Conservation (phyloP, 2,888 invertebrate species). For the Oithona nana region DNA sequence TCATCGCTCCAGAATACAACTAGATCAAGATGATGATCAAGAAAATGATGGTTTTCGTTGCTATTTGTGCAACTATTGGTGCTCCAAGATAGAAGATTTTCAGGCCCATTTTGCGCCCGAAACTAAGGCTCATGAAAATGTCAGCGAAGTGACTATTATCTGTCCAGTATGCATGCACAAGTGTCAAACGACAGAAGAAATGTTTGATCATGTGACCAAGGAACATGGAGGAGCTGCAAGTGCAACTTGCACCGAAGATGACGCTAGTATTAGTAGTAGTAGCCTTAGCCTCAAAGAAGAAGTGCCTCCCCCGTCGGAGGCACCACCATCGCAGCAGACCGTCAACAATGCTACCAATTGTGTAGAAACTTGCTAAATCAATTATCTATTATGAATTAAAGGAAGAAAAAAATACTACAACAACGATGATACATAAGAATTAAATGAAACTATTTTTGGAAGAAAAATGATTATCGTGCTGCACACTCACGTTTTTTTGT, state of each 20-base stretch:
- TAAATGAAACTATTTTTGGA: neutral
- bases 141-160: neutral
- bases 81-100: neutral
- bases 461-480: neutral
- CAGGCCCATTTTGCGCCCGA: neutral
- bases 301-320: too few species aligned
- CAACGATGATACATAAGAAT: neutral
- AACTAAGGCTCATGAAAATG: neutral
- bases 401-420: neutral
- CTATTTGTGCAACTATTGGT: neutral
- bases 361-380: neutral
- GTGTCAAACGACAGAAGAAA: neutral
- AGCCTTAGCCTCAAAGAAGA: too few species aligned
- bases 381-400: neutral
- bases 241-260: too few species aligned
- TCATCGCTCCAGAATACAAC: too few species aligned
- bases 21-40: neutral
- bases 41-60: neutral
- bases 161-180: neutral
- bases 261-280: too few species aligned
- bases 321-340: too few species aligned
- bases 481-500: too few species aligned
- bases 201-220: neutral
- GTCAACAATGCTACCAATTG: neutral
- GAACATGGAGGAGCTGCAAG: neutral